These are phyloP conservation scores for Otis tarda DNA, from an alignment of 2,113 vertebrate genomes.

Conservation along the genomic window DNA sequence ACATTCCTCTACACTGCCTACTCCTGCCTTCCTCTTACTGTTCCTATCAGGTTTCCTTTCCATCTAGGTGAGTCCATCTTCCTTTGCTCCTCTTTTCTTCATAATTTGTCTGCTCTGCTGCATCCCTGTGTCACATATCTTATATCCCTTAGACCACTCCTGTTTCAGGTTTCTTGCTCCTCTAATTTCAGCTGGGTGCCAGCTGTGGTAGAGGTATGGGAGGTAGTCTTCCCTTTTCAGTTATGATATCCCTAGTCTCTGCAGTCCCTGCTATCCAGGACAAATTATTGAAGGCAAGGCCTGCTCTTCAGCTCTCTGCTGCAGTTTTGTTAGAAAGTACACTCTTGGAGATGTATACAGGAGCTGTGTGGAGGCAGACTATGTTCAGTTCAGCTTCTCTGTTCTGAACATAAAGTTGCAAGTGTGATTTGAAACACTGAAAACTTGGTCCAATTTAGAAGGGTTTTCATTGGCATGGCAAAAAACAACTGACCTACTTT, in stretches of 20 bases:
- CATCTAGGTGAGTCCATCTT: slow-evolving; percentile 63
- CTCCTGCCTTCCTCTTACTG: slow-evolving; percentile 62
- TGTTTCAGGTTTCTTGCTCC: background rate
- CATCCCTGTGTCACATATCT: background rate
- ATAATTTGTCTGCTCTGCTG: slow-evolving; percentile 6
- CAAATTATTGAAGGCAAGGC: background rate
- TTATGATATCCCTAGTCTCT: background rate
- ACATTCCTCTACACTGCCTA: slow-evolving; percentile 56
- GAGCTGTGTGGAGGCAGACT: background rate
- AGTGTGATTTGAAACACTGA: background rate
- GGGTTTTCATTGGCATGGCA: background rate
- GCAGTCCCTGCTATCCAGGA: background rate
- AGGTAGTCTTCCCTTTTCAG: background rate
- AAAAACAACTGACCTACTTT: background rate
- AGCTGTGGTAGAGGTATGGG: background rate
- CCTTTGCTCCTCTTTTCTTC: slow-evolving; percentile 34
- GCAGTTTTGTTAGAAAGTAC: background rate
- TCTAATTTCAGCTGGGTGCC: background rate
- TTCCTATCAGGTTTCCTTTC: slow-evolving; percentile 60
- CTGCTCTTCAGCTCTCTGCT: background rate
- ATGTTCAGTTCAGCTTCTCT: background rate
- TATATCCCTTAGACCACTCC: background rate
- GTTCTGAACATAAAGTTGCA: background rate
- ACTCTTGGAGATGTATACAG: background rate
- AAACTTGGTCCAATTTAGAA: background rate